A percentile compares a stretch with the other conserved stretches of the same genome.
Conservation (phyloP, 2,113 vertebrate species). For the Hydrolagus affinis region DNA sequence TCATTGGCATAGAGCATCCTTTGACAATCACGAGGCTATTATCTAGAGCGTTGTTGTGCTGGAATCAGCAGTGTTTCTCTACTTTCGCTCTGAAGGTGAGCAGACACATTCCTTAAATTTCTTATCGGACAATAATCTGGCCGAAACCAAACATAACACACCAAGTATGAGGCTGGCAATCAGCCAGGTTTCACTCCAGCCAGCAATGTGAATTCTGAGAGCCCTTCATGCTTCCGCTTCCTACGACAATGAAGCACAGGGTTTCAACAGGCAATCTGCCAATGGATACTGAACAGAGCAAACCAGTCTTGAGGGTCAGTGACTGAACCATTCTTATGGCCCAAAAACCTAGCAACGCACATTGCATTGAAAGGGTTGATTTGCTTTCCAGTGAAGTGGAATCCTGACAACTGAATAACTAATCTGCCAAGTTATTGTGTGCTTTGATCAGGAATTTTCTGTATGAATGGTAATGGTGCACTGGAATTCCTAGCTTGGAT, state of each 20-base stretch:
- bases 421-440: neutral
- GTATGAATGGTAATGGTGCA: neutral
- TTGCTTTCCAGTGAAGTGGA: constrained; percentile 27
- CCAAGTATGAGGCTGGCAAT: constrained; percentile 44
- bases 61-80: neutral
- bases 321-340: constrained; percentile 58
- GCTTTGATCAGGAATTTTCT: neutral
- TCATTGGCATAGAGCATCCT: neutral
- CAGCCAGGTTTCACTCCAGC: constrained; percentile 51
- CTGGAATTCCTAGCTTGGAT: neutral
- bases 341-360: constrained; percentile 64
- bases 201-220: constrained; percentile 23
- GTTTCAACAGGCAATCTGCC: constrained; percentile 52
- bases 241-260: constrained; percentile 34
- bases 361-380: neutral
- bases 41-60: too few species aligned
- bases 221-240: constrained; percentile 46
- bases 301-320: constrained; percentile 52
- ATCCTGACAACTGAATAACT: neutral
- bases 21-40: neutral
- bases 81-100: constrained; percentile 46
- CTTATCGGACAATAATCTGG: constrained; percentile 51
- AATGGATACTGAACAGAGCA: constrained; percentile 59
- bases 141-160: constrained; percentile 56
- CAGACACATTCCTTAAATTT: constrained; percentile 61